These are phyloP conservation scores for Spatulosminthurus flaviceps DNA, from an alignment of 2,888 invertebrate species.

Conservation along the genomic window DNA sequence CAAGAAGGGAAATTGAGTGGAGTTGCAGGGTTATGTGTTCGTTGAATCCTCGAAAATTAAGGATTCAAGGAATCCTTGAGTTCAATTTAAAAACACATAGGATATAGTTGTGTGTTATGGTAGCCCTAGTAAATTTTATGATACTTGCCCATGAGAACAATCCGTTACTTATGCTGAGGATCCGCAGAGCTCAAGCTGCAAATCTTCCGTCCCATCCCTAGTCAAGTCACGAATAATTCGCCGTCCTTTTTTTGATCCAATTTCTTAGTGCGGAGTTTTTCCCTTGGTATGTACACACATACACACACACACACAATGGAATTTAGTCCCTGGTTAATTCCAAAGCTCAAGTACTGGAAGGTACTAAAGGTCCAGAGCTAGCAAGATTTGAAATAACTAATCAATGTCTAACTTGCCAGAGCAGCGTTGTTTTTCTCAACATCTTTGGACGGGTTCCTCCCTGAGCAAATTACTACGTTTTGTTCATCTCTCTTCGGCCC, in stretches of 20 bases:
- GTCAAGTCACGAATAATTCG: conserved; percentile 41
- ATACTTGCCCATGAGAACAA: conserved; percentile 2
- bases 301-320: no score
- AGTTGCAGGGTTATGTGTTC: no score
- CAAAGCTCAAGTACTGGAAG: not conserved
- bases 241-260: conserved; percentile 30
- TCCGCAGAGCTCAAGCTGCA: not conserved
- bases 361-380: not conserved
- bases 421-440: conserved; percentile 1
- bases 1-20: no score
- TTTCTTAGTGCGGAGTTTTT: not conserved
- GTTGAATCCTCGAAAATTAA: not conserved
- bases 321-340: not conserved
- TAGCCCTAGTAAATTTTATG: not conserved
- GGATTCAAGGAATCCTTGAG: not conserved
- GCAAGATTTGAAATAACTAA: conserved; percentile 35
- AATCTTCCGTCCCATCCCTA: conserved; percentile 12
- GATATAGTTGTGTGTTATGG: not conserved
- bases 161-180: not conserved
- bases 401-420: conserved; percentile 27
- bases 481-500: not conserved
- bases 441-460: conserved; percentile 28
- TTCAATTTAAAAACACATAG: conserved; percentile 5
- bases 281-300: no score
- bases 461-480: conserved; percentile 30